Percentiles rank a stretch among this genome's conserved stretches.
These are phyloP conservation scores for Bucco capensis DNA, from an alignment of 2,113 vertebrate species.

Conservation along the genomic window DNA sequence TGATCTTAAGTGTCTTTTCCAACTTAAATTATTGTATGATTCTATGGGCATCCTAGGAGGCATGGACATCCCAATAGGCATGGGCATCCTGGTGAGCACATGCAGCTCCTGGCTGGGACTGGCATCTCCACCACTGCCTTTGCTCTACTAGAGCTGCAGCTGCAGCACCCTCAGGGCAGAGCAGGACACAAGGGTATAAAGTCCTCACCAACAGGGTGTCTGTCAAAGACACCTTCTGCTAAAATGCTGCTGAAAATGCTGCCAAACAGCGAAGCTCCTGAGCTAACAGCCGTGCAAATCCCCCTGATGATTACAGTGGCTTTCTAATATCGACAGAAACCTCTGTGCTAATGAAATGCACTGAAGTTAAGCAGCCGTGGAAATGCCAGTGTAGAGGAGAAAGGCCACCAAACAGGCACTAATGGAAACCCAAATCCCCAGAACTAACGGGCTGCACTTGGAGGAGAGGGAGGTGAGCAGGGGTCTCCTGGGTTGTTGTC, in stretches of 20 bases:
- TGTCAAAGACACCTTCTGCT: background rate
- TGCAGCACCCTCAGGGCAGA: background rate
- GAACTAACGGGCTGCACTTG: conserved; percentile 29
- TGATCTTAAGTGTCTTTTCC: background rate
- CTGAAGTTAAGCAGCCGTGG: conserved; percentile 60
- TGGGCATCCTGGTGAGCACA: background rate
- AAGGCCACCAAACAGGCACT: conserved; percentile 52
- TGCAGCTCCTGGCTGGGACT: background rate
- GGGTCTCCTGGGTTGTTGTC: background rate
- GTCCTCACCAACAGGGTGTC: background rate
- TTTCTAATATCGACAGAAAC: conserved; percentile 52
- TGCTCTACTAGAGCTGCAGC: background rate
- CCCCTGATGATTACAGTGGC: conserved; percentile 52
- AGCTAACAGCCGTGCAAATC: conserved; percentile 42
- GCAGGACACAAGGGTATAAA: background rate
- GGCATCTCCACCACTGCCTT: background rate
- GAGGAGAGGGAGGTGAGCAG: background rate
- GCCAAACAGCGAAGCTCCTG: background rate
- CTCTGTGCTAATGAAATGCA: conserved; percentile 53
- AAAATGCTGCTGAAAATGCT: background rate
- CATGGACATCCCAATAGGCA: rapidly evolving
- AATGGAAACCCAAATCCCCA: conserved; percentile 66
- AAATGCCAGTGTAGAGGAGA: conserved; percentile 60
- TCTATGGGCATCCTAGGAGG: background rate
- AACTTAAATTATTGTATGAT: background rate